Conservation (phyloP, 2,888 invertebrate genomes). For the Tholera decimalis region DNA sequence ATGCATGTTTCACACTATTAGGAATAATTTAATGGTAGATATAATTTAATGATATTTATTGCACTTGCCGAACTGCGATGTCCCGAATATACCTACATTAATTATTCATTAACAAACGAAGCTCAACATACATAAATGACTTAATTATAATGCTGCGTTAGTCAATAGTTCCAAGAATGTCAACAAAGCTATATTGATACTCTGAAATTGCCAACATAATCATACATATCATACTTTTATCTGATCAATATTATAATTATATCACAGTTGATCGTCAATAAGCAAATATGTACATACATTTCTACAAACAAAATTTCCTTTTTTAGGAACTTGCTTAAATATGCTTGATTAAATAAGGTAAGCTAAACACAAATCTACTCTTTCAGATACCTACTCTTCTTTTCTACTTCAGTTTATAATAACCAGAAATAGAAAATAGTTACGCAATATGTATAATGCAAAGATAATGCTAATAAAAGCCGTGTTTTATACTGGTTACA, state of each 20-base stretch:
- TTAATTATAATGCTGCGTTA: constrained; percentile 29
- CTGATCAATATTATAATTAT: constrained; percentile 42
- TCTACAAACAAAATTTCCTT: constrained; percentile 10
- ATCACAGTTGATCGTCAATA: constrained; percentile 11
- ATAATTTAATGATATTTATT: not conserved
- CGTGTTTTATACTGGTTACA: no score
- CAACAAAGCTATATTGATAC: constrained; percentile 23
- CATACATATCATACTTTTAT: constrained; percentile 16
- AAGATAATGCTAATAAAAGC: not conserved
- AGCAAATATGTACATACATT: not conserved
- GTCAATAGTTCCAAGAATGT: constrained; percentile 17
- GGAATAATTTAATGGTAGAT: no score
- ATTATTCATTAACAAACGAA: constrained; percentile 1
- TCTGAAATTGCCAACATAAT: constrained; percentile 27
- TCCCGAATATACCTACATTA: not conserved
- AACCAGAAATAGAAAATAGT: not conserved
- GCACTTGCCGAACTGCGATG: not conserved
- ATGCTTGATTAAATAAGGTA: constrained; percentile 21
- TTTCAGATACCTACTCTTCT: constrained; percentile 18
- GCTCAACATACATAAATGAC: constrained; percentile 8
- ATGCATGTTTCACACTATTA: not conserved
- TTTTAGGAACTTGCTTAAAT: not conserved
- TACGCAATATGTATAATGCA: not conserved
- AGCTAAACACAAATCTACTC: constrained; percentile 4
- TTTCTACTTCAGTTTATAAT: constrained; percentile 7